A percentile compares a stretch with the other conserved stretches of the same genome.
phyloP scores from a whole-genome alignment of 2,797 vertebrate species.

The Thalassophryne amazonica region DNA sequence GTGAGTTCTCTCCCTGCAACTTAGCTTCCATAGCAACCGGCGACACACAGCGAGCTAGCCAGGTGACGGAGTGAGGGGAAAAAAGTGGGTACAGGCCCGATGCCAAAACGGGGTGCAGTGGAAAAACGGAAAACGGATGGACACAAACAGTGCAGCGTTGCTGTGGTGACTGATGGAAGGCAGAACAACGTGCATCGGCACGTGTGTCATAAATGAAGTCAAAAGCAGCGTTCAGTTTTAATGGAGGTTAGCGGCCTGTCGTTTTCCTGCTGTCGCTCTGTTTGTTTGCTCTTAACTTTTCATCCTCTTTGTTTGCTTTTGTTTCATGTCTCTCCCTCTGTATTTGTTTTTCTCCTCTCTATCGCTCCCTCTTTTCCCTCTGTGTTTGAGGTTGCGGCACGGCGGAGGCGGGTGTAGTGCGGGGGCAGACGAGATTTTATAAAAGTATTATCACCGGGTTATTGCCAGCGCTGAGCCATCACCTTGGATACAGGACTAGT shows the following conservation, averaged over 20 bases:
- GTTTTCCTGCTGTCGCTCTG: conserved; percentile 29
- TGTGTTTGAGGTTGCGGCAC: conserved; percentile 63
- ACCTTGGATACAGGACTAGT: conserved; percentile 58
- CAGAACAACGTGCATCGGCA: conserved; percentile 46
- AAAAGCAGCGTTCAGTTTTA: conserved; percentile 34
- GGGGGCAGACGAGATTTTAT: conserved; percentile 52
- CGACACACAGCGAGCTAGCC: conserved; percentile 51
- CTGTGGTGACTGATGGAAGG: conserved; percentile 31
- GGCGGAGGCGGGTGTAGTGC: conserved; percentile 60
- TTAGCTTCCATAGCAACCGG: conserved; percentile 72
- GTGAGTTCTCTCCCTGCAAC: conserved; percentile 57
- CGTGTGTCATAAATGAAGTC: conserved; percentile 50
- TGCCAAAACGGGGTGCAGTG: conserved; percentile 51
- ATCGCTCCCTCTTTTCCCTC: conserved; percentile 29
- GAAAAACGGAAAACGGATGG: conserved; percentile 46
- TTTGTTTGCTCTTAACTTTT: conserved; percentile 44
- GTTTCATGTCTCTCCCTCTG: conserved; percentile 23
- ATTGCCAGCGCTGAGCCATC: conserved; percentile 56
- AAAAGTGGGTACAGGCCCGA: conserved; percentile 45
- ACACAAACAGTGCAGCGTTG: conserved; percentile 58
- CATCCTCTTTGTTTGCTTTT: conserved; percentile 39
- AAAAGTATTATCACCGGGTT: conserved; percentile 42
- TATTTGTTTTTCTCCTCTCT: conserved; percentile 35
- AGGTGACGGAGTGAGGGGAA: conserved; percentile 43
- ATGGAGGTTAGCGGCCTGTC: conserved; percentile 34